phyloP scores from a whole-genome alignment of 2,888 invertebrate species.

The Rosalia funebris region DNA sequence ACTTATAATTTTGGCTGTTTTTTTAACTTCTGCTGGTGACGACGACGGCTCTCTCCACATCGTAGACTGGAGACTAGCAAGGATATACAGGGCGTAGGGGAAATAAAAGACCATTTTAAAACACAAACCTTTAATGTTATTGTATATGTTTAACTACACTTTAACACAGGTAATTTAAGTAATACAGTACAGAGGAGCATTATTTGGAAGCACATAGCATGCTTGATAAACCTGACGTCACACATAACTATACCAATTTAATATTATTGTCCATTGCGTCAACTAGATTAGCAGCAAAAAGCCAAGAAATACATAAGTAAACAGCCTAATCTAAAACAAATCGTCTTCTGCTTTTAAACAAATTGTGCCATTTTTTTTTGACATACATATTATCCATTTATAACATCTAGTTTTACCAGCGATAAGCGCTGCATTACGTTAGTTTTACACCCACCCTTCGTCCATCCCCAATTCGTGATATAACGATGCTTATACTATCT shows the following conservation, averaged over 20 bases:
- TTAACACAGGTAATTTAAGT: slow-evolving; percentile 58
- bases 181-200: slow-evolving; percentile 57
- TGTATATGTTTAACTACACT: slow-evolving; percentile 57
- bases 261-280: slow-evolving; percentile 52
- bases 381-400: slow-evolving; percentile 30
- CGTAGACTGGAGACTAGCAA: too few species aligned
- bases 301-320: slow-evolving; percentile 59
- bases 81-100: neutral
- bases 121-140: slow-evolving; percentile 44
- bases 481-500: too few species aligned
- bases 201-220: slow-evolving; percentile 62
- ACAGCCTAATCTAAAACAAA: slow-evolving; percentile 43
- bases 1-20: too few species aligned
- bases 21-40: too few species aligned
- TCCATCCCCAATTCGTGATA: too few species aligned
- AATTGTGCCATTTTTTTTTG: slow-evolving; percentile 35
- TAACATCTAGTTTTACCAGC: slow-evolving; percentile 23
- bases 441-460: too few species aligned
- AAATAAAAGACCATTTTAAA: slow-evolving; percentile 22
- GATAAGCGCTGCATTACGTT: too few species aligned
- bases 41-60: too few species aligned
- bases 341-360: slow-evolving; percentile 38
- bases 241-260: slow-evolving; percentile 53
- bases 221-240: slow-evolving; percentile 55
- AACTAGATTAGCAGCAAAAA: slow-evolving; percentile 55